Percentiles rank a stretch among this genome's conserved stretches.
These are phyloP conservation scores for Cinclus cinclus DNA, from an alignment of 2,113 vertebrate species.

Conservation along the genomic window DNA sequence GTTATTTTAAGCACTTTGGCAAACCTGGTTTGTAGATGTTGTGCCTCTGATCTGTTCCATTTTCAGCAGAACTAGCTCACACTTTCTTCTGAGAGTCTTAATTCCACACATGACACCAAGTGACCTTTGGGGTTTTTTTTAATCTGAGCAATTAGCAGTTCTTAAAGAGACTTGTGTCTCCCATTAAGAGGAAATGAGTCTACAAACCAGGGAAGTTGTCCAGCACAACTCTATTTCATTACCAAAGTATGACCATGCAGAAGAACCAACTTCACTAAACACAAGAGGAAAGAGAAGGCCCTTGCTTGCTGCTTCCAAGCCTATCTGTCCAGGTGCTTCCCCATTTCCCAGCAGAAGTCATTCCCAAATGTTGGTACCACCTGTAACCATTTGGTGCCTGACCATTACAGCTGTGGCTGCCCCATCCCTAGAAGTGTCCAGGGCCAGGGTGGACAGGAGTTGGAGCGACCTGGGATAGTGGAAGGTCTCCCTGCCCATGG, in stretches of 20 bases:
- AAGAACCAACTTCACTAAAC: not conserved
- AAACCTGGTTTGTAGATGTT: not conserved
- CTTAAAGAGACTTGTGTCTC: not conserved
- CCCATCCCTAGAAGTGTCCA: not conserved
- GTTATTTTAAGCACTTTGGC: constrained; percentile 19
- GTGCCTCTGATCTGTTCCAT: not conserved
- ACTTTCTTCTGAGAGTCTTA: not conserved
- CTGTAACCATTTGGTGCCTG: not conserved
- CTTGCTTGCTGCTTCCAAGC: not conserved
- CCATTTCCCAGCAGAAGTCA: not conserved
- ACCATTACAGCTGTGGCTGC: not conserved
- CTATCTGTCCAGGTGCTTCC: not conserved
- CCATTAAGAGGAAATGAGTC: not conserved
- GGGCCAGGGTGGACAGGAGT: not conserved
- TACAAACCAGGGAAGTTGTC: not conserved
- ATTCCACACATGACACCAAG: not conserved
- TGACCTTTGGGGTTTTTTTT: not conserved
- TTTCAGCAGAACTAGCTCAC: constrained; percentile 1
- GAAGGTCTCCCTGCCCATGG: not conserved
- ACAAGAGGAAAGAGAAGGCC: not conserved
- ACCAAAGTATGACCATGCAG: not conserved
- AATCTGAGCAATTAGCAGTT: not conserved
- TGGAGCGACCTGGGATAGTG: fast-evolving
- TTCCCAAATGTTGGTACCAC: not conserved
- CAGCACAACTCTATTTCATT: not conserved